phyloP scores from a whole-genome alignment of 2,888 invertebrate species.

The Meganola albula region DNA sequence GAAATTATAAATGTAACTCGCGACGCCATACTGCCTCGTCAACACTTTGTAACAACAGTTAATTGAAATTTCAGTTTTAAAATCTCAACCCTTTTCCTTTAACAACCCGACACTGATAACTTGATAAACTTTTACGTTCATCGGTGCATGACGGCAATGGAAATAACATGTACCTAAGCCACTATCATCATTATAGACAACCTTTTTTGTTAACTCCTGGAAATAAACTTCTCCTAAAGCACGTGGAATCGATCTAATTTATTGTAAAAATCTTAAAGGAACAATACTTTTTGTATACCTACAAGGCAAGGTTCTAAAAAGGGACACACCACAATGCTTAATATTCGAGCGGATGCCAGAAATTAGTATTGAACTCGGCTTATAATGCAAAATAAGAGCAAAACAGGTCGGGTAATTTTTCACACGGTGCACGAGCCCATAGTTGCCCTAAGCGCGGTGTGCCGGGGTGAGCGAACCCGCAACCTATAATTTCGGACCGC shows the following conservation, averaged over 20 bases:
- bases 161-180: too few species aligned
- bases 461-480: constrained; percentile 72
- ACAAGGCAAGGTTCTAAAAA: constrained; percentile 37
- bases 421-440: constrained; percentile 72
- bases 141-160: too few species aligned
- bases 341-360: constrained; percentile 58
- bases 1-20: constrained; percentile 34
- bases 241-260: too few species aligned
- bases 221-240: too few species aligned
- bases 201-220: too few species aligned
- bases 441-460: constrained; percentile 72
- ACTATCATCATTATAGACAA: too few species aligned
- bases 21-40: constrained; percentile 7
- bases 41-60: constrained; percentile 24
- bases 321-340: too few species aligned
- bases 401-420: constrained; percentile 69
- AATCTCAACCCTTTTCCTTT: constrained; percentile 26
- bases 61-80: constrained; percentile 23
- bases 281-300: too few species aligned
- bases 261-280: too few species aligned
- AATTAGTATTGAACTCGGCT: constrained; percentile 70
- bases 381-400: constrained; percentile 69
- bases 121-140: too few species aligned
- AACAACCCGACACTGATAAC: too few species aligned
- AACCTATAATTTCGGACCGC: constrained; percentile 77